A percentile compares a stretch with the other conserved stretches of the same genome.
These are phyloP conservation scores for Ornithoptera alexandrae DNA, from an alignment of 2,888 invertebrate genomes.

Conservation along the genomic window DNA sequence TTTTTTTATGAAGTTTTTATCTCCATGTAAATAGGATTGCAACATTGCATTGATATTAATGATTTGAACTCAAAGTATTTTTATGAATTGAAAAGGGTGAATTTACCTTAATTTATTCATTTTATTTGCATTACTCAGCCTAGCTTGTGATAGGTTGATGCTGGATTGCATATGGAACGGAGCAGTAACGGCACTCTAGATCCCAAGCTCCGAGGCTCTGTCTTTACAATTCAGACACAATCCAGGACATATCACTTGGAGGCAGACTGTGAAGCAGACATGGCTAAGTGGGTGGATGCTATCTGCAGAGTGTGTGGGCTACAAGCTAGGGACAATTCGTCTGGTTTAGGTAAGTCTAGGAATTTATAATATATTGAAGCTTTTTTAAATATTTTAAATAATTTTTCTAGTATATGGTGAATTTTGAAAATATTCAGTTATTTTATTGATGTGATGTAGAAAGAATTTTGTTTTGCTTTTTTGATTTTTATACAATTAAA, in stretches of 20 bases:
- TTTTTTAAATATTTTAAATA: not conserved
- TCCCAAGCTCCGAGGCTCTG: slow-evolving; percentile 74
- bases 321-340: slow-evolving; percentile 84
- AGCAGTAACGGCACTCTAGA: slow-evolving; percentile 89
- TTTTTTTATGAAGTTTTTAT: not conserved
- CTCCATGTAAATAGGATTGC: not conserved
- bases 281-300: slow-evolving; percentile 97
- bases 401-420: not conserved
- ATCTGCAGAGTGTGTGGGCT: slow-evolving; percentile 95
- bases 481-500: too few relatives aligned
- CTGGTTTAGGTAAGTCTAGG: slow-evolving; percentile 53
- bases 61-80: slow-evolving; percentile 9
- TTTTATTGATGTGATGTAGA: too few relatives aligned
- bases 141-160: slow-evolving; percentile 83
- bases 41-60: not conserved
- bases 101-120: slow-evolving; percentile 26
- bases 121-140: slow-evolving; percentile 28
- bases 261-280: slow-evolving; percentile 93
- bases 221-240: slow-evolving; percentile 94
- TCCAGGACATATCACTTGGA: slow-evolving; percentile 95
- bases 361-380: slow-evolving; percentile 28
- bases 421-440: not conserved
- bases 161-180: slow-evolving; percentile 90
- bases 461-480: too few relatives aligned
- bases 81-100: slow-evolving; percentile 17